Percentiles rank a stretch among this genome's conserved stretches.
phyloP scores from a whole-genome alignment of 2,113 vertebrate species.

The Piaya cayana region DNA sequence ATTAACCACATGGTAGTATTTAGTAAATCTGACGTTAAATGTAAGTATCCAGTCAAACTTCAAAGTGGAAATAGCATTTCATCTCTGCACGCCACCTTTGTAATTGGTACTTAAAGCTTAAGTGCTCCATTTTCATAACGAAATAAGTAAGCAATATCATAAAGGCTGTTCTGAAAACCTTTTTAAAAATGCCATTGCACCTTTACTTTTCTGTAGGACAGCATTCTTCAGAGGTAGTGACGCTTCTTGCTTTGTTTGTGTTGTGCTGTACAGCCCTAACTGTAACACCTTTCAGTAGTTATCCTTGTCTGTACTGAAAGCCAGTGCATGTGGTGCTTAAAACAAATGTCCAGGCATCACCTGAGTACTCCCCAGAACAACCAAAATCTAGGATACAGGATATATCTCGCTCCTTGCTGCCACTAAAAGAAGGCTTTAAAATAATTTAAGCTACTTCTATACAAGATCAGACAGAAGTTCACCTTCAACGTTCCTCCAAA shows the following conservation, averaged over 20 bases:
- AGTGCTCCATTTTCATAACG: not conserved
- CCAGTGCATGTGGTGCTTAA: not conserved
- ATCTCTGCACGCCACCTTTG: not conserved
- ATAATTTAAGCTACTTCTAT: not conserved
- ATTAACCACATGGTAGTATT: not conserved
- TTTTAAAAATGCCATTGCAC: not conserved
- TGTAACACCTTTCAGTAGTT: not conserved
- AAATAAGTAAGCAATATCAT: too few relatives aligned
- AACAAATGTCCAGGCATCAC: not conserved
- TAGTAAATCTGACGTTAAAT: not conserved
- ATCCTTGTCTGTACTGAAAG: not conserved
- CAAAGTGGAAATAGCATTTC: not conserved
- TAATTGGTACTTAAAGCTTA: not conserved
- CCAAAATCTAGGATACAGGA: not conserved
- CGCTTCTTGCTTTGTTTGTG: not conserved
- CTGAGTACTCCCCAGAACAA: not conserved
- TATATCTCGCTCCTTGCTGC: not conserved
- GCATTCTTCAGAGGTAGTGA: not conserved
- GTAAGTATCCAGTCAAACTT: not conserved
- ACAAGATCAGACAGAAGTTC: not conserved
- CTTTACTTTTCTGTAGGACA: not conserved
- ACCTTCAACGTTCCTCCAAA: not conserved
- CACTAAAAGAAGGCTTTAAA: not conserved
- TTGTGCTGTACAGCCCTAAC: not conserved
- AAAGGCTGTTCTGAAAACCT: not conserved